Evolutionary conservation across 2,113 vertebrate genomes (phyloP), one percentile per base, ranked within the genome.

Genomic region (Lates calcarifer): DNA sequence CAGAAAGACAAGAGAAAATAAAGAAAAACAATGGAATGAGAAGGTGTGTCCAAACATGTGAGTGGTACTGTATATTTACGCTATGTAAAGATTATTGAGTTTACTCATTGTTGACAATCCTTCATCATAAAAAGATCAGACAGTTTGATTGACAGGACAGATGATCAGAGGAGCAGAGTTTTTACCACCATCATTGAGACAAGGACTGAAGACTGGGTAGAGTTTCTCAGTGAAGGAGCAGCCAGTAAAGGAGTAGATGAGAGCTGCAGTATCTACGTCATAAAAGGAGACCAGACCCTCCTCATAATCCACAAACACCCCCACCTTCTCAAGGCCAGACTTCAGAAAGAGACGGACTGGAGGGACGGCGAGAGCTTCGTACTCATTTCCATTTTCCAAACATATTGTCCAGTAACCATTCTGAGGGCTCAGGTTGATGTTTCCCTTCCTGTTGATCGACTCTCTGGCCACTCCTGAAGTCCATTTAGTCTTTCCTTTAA

Each of bases 201-300:
- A 12, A 0, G 79, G 68, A 51, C 67, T 1, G 17, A 85, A 74
- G 68, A 3, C 51, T 0, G 79, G 83, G 74, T 33, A 1, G 62
- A 83, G 62, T 47, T 74, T 82, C 22, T 56, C 43, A 2, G 6
- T 74, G 55, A 81, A 76, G 58, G 3, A 47, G 79, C 57, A 76
- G 72, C 28, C 56, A n/a, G 64, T 63, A 13, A 82, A 69, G 56
- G 47, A 69, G 73, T 29, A 76, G 66, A 82, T 76, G 0, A 70
- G 66, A 70, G 39, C 58, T 76, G 58, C 49, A 70, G 65, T 4
- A 37, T 47, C 49, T 13, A 71, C 49, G 6, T 76, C 73, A 68
- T 75, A 61, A 31, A 83, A 83, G 45, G 75, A 83, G 75, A 83
- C 75, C 68, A 83, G 62, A 68, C 81, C 75, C 28, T 82, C n/a